Evolutionary conservation across 2,888 invertebrate genomes (phyloP).

Genomic region (Athetis lepigone): DNA sequence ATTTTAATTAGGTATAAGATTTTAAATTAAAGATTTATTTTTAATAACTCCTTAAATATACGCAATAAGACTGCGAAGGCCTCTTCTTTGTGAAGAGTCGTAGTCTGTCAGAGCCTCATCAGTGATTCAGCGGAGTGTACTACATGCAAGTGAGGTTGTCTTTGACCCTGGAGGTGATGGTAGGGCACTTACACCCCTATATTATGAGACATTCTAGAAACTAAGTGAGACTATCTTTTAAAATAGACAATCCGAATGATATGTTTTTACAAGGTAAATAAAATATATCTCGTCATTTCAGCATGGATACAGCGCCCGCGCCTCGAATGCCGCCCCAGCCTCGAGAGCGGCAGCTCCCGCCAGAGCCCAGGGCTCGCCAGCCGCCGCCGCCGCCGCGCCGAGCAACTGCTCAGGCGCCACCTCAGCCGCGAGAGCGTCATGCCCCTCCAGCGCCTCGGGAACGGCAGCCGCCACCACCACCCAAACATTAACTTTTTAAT

Average conservation of each 20-base stretch:
- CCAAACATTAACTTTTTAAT: slow-evolving; percentile 39
- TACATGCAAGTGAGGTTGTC: too few relatives aligned
- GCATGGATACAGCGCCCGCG: slow-evolving; percentile 42
- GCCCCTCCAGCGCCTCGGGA: slow-evolving; percentile 72
- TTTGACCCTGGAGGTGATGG: too few relatives aligned
- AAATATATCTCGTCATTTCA: slow-evolving; percentile 15
- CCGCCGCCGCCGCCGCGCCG: slow-evolving; percentile 75
- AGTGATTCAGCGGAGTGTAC: too few relatives aligned
- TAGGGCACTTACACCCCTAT: too few relatives aligned
- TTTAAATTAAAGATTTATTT: too few relatives aligned
- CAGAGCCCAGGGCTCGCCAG: slow-evolving; percentile 74
- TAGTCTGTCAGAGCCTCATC: too few relatives aligned
- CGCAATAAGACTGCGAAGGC: too few relatives aligned
- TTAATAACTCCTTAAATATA: too few relatives aligned
- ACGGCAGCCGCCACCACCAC: slow-evolving; percentile 58
- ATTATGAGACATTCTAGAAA: too few relatives aligned
- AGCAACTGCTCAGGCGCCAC: slow-evolving; percentile 67
- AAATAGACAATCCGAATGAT: neutral
- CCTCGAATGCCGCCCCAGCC: slow-evolving; percentile 59
- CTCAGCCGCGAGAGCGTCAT: slow-evolving; percentile 68
- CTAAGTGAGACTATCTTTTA: too few relatives aligned
- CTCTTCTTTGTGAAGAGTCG: too few relatives aligned
- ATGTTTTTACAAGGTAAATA: neutral
- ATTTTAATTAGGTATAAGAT: too few relatives aligned
- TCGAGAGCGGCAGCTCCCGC: slow-evolving; percentile 72